Percentiles rank a stretch among this genome's conserved stretches.
Conservation (phyloP, 2,113 vertebrate genomes). For the Panthera uncia region DNA sequence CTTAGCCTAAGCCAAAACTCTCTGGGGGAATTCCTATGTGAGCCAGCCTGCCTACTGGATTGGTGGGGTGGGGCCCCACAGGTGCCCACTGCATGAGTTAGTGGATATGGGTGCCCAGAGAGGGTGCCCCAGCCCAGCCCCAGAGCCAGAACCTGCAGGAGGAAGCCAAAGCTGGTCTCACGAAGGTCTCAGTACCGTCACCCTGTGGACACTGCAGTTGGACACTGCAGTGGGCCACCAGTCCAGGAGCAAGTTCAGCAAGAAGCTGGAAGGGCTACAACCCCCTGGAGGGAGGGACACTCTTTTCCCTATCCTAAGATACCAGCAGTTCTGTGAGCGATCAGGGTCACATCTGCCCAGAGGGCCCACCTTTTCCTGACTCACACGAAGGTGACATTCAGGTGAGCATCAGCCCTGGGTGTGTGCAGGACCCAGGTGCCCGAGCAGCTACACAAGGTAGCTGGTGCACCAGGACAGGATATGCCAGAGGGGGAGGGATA, state of each 20-base stretch:
- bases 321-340: background rate
- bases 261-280: background rate
- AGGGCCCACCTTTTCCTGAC: background rate
- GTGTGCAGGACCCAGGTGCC: background rate
- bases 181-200: background rate
- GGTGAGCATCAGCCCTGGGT: background rate
- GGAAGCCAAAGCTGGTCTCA: background rate
- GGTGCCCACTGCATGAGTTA: no score
- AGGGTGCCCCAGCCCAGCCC: background rate
- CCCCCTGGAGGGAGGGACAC: background rate
- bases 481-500: background rate
- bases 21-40: background rate
- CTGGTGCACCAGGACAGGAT: background rate
- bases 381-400: background rate
- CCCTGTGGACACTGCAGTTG: background rate
- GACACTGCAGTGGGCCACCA: background rate
- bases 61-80: background rate
- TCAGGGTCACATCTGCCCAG: background rate
- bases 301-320: background rate
- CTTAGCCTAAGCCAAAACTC: background rate
- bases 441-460: background rate
- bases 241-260: no score
- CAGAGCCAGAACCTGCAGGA: background rate
- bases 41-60: background rate
- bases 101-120: background rate